A percentile compares a stretch with the other conserved stretches of the same genome.
Conservation (phyloP, 2,888 invertebrate species). For the Kryphioiulus occultus region DNA sequence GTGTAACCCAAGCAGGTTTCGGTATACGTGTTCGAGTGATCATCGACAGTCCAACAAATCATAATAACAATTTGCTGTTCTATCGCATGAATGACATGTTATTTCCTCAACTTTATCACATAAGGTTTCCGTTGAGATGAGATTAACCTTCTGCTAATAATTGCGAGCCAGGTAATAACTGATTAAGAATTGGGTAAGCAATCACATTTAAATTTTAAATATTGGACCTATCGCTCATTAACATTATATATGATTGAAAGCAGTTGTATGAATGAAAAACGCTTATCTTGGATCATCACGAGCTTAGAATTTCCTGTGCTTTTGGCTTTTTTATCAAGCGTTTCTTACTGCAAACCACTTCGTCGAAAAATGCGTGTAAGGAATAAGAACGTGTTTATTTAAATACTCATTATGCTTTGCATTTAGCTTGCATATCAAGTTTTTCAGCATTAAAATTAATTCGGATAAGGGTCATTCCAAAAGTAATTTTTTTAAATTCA, state of each 20-base stretch:
- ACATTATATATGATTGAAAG: not conserved
- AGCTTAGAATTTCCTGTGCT: not conserved
- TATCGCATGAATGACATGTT: not conserved
- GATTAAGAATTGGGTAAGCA: not conserved
- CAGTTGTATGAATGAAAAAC: not conserved
- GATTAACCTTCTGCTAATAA: not conserved
- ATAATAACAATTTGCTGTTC: not conserved
- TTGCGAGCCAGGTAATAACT: not conserved
- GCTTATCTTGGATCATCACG: not conserved
- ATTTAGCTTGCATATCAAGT: not conserved
- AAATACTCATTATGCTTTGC: not conserved
- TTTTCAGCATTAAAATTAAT: not conserved
- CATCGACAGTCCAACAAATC: not conserved
- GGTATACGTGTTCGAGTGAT: not conserved
- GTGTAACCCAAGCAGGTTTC: not conserved
- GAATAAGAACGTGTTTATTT: not conserved
- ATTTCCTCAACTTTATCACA: constrained; percentile 11
- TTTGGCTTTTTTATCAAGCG: not conserved
- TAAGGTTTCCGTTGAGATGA: not conserved
- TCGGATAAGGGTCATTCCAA: not conserved
- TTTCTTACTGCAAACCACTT: not conserved
- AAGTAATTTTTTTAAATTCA: not conserved
- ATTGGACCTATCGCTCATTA: not conserved
- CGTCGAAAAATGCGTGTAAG: not conserved
- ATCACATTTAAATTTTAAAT: not conserved